Evolutionary conservation across 2,113 vertebrate genomes (phyloP).

Genomic region (Candoia aspera): DNA sequence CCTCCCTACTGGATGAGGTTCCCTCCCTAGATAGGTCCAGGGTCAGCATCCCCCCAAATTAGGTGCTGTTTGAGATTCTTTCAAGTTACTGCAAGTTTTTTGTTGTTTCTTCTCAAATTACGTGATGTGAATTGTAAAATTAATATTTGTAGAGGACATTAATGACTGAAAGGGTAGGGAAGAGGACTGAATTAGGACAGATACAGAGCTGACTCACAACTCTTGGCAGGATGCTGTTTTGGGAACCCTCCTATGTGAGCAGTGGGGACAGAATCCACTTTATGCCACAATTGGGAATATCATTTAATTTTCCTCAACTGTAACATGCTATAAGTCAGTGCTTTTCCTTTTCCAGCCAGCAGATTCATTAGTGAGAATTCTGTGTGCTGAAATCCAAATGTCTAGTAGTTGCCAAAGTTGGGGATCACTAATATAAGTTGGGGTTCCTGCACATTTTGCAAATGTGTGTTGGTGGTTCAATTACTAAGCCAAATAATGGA

Average conservation of each 20-base stretch:
- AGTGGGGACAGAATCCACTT: not conserved
- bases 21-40: not conserved
- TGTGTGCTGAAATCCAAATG: no score
- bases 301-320: no score
- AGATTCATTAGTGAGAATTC: no score
- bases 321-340: no score
- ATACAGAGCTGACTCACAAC: not conserved
- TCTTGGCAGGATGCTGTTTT: not conserved
- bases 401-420: no score
- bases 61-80: not conserved
- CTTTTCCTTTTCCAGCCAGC: no score
- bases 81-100: not conserved
- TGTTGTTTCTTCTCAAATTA: not conserved
- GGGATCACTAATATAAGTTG: no score
- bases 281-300: no score
- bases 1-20: not conserved
- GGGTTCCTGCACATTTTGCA: no score
- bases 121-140: not conserved
- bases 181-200: not conserved
- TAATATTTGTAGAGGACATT: not conserved
- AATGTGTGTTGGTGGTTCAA: no score
- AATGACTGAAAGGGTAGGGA: not conserved
- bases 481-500: no score
- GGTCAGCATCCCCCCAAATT: not conserved
- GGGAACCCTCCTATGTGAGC: not conserved